Evolutionary conservation across 1,140 invertebrate species (phyloP), one percentile per base, ranked within the genome.

Genomic region (Chironomus tepperi): DNA sequence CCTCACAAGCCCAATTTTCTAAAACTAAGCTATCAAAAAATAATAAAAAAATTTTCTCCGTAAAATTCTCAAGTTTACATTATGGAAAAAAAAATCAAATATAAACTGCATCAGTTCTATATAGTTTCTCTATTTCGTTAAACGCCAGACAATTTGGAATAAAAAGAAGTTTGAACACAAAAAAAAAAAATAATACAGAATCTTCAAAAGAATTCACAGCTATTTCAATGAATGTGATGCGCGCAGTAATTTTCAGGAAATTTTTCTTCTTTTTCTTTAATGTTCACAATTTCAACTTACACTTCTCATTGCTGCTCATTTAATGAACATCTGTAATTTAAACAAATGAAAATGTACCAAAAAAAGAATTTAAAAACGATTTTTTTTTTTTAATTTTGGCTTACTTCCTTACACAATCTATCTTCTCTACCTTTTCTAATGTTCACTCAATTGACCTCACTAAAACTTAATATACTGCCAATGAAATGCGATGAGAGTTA

Each of bases 41-140:
- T 12, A 57, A 57, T 12, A 12, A 57, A 57, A 34, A 34, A 57
- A 57, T n/a, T 57, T 57, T 57, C 47, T 57, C 47, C 47, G 47
- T 57, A 12, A 57, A 57, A 57, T n/a, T n/a, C 8, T 47, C 8
- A n/a, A 57, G 47, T 57, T 57, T 57, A 57, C 47, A 57, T 57
- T 57, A 57, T 57, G 47, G 47, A 57, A 47, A n/a, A n/a, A n/a
- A n/a, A n/a, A 57, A 57, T 57, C 47, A 57, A 57, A 57, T n/a
- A 57, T 15, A 15, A 57, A 57, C 47, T 57, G 47, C 47, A 57
- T 57, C 47, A 57, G 15, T 47, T 47, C n/a, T n/a, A 34, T 2
- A 34, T 34, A n/a, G n/a, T n/a, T n/a, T n/a, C n/a, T 34, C 24
- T 34, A 34, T 34, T 34, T 34, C 24, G 24, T 57, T 57, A 57